phyloP scores from a whole-genome alignment of 2,888 invertebrate species.

The Monopis laevigella region DNA sequence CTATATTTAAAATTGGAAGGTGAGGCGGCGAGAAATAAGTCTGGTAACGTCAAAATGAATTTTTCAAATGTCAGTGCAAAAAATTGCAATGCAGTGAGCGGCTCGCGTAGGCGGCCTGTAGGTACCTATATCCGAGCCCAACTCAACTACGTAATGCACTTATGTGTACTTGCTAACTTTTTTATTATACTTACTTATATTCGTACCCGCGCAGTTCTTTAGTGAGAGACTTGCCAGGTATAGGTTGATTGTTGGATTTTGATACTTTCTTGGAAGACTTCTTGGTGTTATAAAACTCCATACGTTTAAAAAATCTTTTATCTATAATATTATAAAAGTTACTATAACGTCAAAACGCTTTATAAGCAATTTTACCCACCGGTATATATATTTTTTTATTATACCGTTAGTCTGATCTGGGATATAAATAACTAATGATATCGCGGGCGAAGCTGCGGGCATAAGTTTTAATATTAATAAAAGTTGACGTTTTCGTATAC shows the following conservation, averaged over 20 bases:
- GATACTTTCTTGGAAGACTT: conserved; percentile 35
- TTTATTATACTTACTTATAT: conserved; percentile 61
- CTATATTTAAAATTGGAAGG: too few species aligned
- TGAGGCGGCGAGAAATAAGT: conserved; percentile 35
- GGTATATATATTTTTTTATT: too few species aligned
- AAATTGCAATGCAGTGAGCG: conserved; percentile 50
- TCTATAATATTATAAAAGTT: too few species aligned
- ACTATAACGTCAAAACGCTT: too few species aligned
- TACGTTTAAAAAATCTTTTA: too few species aligned
- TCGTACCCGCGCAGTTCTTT: conserved; percentile 44
- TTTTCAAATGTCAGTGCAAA: conserved; percentile 63
- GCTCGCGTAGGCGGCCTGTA: conserved; percentile 50
- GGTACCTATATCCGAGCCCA: background rate
- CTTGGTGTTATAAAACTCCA: too few species aligned
- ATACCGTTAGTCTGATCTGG: too few species aligned
- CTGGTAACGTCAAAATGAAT: conserved; percentile 63
- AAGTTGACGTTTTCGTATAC: too few species aligned
- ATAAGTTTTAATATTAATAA: too few species aligned
- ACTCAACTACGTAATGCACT: conserved; percentile 52
- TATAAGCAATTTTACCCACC: too few species aligned
- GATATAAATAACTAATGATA: too few species aligned
- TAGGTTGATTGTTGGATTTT: conserved; percentile 31
- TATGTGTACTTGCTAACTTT: conserved; percentile 64
- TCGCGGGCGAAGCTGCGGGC: too few species aligned
- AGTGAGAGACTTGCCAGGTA: conserved; percentile 39